A percentile compares a stretch with the other conserved stretches of the same genome.
Conservation (phyloP, 2,113 vertebrate species). For the Albula glossodonta region DNA sequence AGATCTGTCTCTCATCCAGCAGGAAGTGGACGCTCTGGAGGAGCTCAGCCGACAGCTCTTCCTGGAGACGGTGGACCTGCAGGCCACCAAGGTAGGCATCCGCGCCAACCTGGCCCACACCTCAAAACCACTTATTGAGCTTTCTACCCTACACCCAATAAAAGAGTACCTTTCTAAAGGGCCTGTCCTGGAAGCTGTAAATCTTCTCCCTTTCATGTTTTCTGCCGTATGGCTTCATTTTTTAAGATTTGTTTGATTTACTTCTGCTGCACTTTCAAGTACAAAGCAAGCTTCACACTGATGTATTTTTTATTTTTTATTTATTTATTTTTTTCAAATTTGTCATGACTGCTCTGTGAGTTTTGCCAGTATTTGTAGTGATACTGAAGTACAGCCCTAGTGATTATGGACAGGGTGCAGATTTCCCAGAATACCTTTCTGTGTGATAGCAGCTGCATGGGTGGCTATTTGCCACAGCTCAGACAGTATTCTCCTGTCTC, state of each 20-base stretch:
- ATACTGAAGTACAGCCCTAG: too few species aligned
- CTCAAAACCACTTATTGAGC: neutral
- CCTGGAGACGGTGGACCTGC: constrained; percentile 94
- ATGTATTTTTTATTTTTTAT: neutral
- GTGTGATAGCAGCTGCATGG: neutral
- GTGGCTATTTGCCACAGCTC: neutral
- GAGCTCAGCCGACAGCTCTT: constrained; percentile 96
- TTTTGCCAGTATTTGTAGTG: too few species aligned
- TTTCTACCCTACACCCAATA: neutral
- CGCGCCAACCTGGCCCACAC: neutral
- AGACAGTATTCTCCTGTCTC: neutral
- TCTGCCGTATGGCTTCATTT: neutral
- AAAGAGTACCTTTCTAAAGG: neutral
- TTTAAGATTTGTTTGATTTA: neutral
- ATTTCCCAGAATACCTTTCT: neutral
- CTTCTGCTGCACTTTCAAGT: too few species aligned
- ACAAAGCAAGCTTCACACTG: neutral
- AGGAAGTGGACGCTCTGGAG: constrained; percentile 96
- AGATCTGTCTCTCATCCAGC: constrained; percentile 94
- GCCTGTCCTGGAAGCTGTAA: neutral
- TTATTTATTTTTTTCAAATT: too few species aligned
- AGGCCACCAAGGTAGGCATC: constrained; percentile 87
- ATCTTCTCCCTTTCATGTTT: neutral
- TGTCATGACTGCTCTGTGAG: too few species aligned
- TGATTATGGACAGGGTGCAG: neutral